Conservation (phyloP, 2,113 vertebrate species). For the Xenopus tropicalis region DNA sequence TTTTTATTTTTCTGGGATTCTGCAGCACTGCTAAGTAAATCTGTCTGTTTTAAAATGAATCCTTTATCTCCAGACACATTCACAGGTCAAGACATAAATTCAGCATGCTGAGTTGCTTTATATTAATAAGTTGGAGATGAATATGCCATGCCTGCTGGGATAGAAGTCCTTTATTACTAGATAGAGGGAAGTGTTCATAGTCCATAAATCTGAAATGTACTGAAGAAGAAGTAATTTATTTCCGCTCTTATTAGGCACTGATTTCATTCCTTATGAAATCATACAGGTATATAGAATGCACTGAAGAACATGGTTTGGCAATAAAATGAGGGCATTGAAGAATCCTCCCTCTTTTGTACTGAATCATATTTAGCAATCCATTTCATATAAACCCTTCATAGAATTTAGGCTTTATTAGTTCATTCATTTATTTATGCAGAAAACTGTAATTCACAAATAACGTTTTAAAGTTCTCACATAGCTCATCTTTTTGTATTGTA, state of each 20-base stretch:
- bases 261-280: background rate
- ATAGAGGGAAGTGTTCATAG: constrained; percentile 14
- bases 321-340: too few species aligned
- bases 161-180: constrained; percentile 24
- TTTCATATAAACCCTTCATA: too few species aligned
- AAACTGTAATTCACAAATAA: too few species aligned
- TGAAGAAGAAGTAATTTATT: constrained; percentile 14
- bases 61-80: constrained; percentile 7
- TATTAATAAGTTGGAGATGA: constrained; percentile 25
- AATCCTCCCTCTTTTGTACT: too few species aligned
- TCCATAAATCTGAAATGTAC: constrained; percentile 28
- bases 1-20: constrained; percentile 8
- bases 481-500: too few species aligned
- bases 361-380: too few species aligned
- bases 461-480: too few species aligned
- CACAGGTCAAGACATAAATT: constrained; percentile 27
- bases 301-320: too few species aligned
- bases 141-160: constrained; percentile 20
- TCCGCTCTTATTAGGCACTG: constrained; percentile 4
- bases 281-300: background rate
- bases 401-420: too few species aligned
- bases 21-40: constrained; percentile 11
- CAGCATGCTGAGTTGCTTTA: constrained; percentile 22
- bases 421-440: too few species aligned
- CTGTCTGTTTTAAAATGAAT: constrained; percentile 33